Percentiles rank a stretch among this genome's conserved stretches.
Conservation (phyloP, 2,113 vertebrate species). For the Oryctolagus cuniculus region mOryCun1.1 NC_091434.1:168834001-168834500, state of each 20-base stretch:
- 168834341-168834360: background rate
- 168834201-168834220: background rate
- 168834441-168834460: background rate
- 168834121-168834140: background rate
- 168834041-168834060: background rate
- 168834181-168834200: background rate
- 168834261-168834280: background rate
- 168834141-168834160: background rate
- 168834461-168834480: background rate
- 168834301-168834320: background rate
- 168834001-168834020: background rate
- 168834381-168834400: slow-evolving; percentile 25
- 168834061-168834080: background rate
- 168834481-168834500: background rate
- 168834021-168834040: background rate
- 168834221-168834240: background rate
- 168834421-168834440: background rate
- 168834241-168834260: background rate
- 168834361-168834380: background rate
- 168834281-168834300: background rate
- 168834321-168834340: background rate
- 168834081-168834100: background rate
- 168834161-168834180: background rate
- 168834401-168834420: background rate
- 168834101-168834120: background rate